Evolutionary conservation across 2,888 invertebrate genomes (phyloP), one percentile per base, ranked within the genome.

Genomic region (Mactromeris polynyma): DNA sequence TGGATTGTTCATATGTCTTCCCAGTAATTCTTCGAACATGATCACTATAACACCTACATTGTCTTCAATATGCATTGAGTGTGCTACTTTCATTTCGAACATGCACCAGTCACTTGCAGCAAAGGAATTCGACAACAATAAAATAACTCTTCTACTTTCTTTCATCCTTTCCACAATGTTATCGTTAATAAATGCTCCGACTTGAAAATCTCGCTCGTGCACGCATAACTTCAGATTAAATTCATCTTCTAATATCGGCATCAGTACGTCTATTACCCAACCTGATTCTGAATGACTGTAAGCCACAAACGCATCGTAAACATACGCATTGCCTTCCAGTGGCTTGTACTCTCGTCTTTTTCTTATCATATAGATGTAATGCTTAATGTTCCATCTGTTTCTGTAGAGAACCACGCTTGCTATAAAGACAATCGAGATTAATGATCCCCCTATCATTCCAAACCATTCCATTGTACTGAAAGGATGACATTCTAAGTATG

Each of bases 401-500:
- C 81, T 33, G 17, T 81, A 81, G 51, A 81, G 21, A 33, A 81
- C 54, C 2, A 81, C 36, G n/a, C 38, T 1, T 1, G 54, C 3
- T 19, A 81, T 54, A 9, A 21, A 21, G 21, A 81, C 31, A 21
- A 58, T n/a, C 11, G 58, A 14, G n/a, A 58, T 36, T 2, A 54
- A 19, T 1, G 81, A 58, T 58, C 54, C 54, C 1, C 54, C 81
- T 14, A 81, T 46, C 14, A 81, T 58, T 3, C 54, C 54, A 6
- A 54, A 14, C 81, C 81, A 81, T 36, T 58, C 58, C 33, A 21
- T 21, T 2, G 17, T 46, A 11, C 26, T 81, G 36, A 33, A 81
- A 21, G 81, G 81, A 58, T 81, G 81, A 36, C 81, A 81, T 82
- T 82, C 82, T 64, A 40, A 40, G 40, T 82, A 82, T 26, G 82